These are phyloP conservation scores for Discoglossus pictus DNA, from an alignment of 2,797 vertebrate species.

Conservation along the genomic window DNA sequence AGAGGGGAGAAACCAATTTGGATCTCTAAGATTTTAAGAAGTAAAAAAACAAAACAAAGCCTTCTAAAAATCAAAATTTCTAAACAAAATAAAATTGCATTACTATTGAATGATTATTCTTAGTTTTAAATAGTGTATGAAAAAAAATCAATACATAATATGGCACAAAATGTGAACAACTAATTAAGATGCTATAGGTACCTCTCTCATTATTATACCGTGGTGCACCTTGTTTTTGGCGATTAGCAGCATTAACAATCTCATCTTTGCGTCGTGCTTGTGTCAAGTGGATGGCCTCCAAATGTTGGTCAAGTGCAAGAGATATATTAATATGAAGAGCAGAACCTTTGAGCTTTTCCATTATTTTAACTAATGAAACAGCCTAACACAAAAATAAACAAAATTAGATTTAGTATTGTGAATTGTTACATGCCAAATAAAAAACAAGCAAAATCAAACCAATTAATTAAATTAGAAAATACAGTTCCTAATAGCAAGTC, in stretches of 20 bases:
- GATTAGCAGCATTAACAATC: slow-evolving; percentile 51
- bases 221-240: slow-evolving; percentile 43
- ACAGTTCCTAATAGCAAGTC: no score
- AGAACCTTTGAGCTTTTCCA: slow-evolving; percentile 56
- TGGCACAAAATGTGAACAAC: not conserved
- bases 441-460: not conserved
- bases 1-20: no score
- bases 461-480: no score
- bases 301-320: slow-evolving; percentile 44
- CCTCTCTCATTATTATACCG: slow-evolving; percentile 52
- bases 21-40: no score
- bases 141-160: not conserved
- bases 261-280: slow-evolving; percentile 59
- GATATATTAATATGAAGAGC: slow-evolving; percentile 55
- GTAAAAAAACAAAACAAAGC: no score
- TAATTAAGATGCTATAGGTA: no score
- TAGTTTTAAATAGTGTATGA: not conserved
- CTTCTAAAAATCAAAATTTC: no score
- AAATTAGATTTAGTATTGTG: no score
- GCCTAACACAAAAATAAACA: slow-evolving; percentile 53
- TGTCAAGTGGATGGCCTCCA: slow-evolving; percentile 53
- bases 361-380: slow-evolving; percentile 51
- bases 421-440: no score
- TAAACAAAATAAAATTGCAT: no score
- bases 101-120: no score